A percentile compares a stretch with the other conserved stretches of the same genome.
Evolutionary conservation across 2,888 invertebrate genomes (phyloP).

Genomic region (Aphodius sticticus): DNA sequence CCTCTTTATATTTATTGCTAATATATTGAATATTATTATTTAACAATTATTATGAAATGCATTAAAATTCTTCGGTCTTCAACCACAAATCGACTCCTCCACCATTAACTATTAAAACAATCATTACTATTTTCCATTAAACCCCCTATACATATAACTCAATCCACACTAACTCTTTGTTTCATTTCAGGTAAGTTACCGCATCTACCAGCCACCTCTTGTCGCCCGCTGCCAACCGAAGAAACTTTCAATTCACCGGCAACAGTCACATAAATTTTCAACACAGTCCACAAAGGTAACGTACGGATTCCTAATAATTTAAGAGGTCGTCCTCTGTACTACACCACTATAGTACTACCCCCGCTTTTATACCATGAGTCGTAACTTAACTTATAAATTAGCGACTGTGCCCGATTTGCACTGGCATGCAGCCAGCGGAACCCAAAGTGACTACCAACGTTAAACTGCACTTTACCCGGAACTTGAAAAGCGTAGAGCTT

Average conservation of each 20-base stretch:
- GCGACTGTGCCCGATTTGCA: constrained; percentile 22
- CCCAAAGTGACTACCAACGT: constrained; percentile 35
- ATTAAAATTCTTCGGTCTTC: too few relatives aligned
- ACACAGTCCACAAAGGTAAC: constrained; percentile 17
- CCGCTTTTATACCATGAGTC: not conserved
- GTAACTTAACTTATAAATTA: constrained; percentile 37
- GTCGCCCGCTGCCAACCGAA: not conserved
- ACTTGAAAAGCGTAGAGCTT: constrained; percentile 30
- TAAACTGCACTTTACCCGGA: constrained; percentile 39
- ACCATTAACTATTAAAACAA: too few relatives aligned
- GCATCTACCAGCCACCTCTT: not conserved
- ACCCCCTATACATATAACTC: not conserved
- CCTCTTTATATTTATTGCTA: too few relatives aligned
- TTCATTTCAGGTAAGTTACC: not conserved
- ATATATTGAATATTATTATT: too few relatives aligned
- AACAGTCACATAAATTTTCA: constrained; percentile 28
- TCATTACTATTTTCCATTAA: not conserved
- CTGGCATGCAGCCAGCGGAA: not conserved
- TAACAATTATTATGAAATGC: too few relatives aligned
- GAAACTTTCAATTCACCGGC: constrained; percentile 21
- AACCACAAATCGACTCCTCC: too few relatives aligned
- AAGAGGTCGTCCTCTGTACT: constrained; percentile 6
- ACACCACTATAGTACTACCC: not conserved
- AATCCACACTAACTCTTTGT: not conserved
- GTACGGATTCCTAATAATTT: constrained; percentile 36